These are phyloP conservation scores for Parauchenoglanis ngamensis DNA, from an alignment of 2,797 vertebrate genomes.

Conservation along the genomic window DNA sequence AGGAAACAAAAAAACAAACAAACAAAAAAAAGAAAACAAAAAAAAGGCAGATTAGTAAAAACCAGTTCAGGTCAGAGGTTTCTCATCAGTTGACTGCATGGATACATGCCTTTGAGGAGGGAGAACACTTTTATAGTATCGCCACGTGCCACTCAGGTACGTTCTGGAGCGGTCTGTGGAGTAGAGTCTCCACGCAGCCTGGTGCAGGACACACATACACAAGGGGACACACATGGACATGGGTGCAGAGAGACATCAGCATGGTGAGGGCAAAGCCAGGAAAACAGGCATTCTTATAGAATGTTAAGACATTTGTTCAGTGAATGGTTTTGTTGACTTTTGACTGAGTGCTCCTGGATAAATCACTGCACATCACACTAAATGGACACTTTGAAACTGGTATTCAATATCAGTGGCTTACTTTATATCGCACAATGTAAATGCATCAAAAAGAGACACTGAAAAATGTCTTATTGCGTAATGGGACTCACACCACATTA, in stretches of 20 bases:
- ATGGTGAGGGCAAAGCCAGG: slow-evolving; percentile 55
- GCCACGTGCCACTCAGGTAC: slow-evolving; percentile 82
- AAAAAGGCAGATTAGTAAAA: slow-evolving; percentile 84
- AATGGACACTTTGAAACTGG: background rate
- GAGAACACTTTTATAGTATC: slow-evolving; percentile 83
- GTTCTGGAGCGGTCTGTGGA: slow-evolving; percentile 79
- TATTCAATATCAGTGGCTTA: background rate
- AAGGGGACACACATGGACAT: slow-evolving; percentile 53
- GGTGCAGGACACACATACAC: slow-evolving; percentile 68
- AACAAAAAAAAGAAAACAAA: slow-evolving; percentile 63
- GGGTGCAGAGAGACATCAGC: slow-evolving; percentile 73
- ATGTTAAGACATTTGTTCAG: slow-evolving; percentile 56
- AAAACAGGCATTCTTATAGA: slow-evolving; percentile 35
- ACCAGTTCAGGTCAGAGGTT: slow-evolving; percentile 73
- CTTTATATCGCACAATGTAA: background rate
- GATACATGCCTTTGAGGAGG: slow-evolving; percentile 84
- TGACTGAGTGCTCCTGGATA: background rate
- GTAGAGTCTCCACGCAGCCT: slow-evolving; percentile 85
- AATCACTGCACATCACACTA: background rate
- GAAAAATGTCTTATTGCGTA: slow-evolving; percentile 53
- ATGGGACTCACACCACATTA: slow-evolving; percentile 37
- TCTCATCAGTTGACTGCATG: slow-evolving; percentile 72
- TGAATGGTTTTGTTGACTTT: slow-evolving; percentile 17
- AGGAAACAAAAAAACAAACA: slow-evolving; percentile 44
- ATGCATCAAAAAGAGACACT: slow-evolving; percentile 30